Evolutionary conservation across 1,140 invertebrate genomes (phyloP), one percentile per base, ranked within the genome.

Genomic region (Cyphomyrmex costatus): DNA sequence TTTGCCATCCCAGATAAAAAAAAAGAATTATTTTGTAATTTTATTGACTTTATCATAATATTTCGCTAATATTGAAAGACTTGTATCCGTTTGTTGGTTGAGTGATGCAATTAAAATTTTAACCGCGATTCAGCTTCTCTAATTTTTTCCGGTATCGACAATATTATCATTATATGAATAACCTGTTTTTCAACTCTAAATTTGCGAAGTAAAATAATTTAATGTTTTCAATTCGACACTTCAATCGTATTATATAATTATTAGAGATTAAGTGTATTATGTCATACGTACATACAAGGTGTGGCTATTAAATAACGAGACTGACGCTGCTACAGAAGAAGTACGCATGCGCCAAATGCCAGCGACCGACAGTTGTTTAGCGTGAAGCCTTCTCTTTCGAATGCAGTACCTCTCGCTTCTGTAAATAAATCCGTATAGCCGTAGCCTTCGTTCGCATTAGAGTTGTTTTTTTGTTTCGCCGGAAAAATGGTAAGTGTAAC

Each of bases 101-200:
- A 73, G n/a, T 30, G 49, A 14, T 21, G 71, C 12, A 58, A 74
- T 74, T 74, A 58, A 74, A 42, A 74, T 74, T 58, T 33, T 74
- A 30, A 14, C 5, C 24, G 51, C 60, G 76, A 74, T 19, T 30
- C 74, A 63, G 42, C 27, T 65, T 78, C 42, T n/a, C 33, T 19
- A 58, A 12, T 78, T 78, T 51, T 78, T 16, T 10, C 12, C 3
- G 6, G 2, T 27, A 65, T 78, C 27, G 24, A 58, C n/a, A 77
- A 6, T 14, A 30, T 65, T 78, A 78, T 51, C 36, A 5, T 61
- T 24, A 24, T 24, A 24, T 12, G 58, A 63, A 27, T 53, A 21
- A 49, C 8, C 21, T n/a, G 10, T 16, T 6, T 21, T 42, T 58
- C 71, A 74, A 56, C n/a, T n/a, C 19, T 16, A 33, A 76, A 21